Evolutionary conservation across 2,888 invertebrate species (phyloP).

Genomic region (Diploptera punctata): DNA sequence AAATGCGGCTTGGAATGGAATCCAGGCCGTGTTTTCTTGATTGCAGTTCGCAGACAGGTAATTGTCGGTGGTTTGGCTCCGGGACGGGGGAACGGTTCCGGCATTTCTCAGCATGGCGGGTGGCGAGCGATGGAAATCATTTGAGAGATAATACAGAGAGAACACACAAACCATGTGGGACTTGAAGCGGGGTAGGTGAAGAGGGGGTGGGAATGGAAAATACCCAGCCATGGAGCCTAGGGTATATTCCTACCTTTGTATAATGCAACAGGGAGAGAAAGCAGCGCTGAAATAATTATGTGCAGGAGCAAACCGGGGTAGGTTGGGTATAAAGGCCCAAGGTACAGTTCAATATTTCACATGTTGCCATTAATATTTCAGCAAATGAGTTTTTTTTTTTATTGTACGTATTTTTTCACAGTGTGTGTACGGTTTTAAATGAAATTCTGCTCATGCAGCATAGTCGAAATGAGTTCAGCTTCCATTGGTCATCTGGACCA

Average conservation of each 20-base stretch:
- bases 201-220: slow-evolving; percentile 35
- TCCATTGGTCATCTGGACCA: slow-evolving; percentile 45
- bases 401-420: slow-evolving; percentile 42
- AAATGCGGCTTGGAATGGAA: no score
- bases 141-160: slow-evolving; percentile 35
- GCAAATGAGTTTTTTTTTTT: slow-evolving; percentile 44
- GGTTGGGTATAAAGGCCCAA: slow-evolving; percentile 40
- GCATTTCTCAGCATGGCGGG: slow-evolving; percentile 12
- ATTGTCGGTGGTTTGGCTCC: no score
- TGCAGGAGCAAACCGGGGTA: slow-evolving; percentile 36
- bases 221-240: slow-evolving; percentile 27
- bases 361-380: slow-evolving; percentile 44
- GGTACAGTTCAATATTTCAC: slow-evolving; percentile 45
- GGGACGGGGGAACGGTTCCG: background rate
- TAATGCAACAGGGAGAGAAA: slow-evolving; percentile 44
- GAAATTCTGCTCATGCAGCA: slow-evolving; percentile 38
- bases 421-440: slow-evolving; percentile 38
- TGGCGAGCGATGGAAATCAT: slow-evolving; percentile 29
- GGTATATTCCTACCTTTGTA: slow-evolving; percentile 43
- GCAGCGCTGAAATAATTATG: slow-evolving; percentile 45
- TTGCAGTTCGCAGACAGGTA: no score
- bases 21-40: no score
- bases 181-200: no score
- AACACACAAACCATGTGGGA: slow-evolving; percentile 41
- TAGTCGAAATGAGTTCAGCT: slow-evolving; percentile 41